Percentiles rank a stretch among this genome's conserved stretches.
These are phyloP conservation scores for Bagarius yarrelli DNA, from an alignment of 2,113 vertebrate species.

Conservation along the genomic window DNA sequence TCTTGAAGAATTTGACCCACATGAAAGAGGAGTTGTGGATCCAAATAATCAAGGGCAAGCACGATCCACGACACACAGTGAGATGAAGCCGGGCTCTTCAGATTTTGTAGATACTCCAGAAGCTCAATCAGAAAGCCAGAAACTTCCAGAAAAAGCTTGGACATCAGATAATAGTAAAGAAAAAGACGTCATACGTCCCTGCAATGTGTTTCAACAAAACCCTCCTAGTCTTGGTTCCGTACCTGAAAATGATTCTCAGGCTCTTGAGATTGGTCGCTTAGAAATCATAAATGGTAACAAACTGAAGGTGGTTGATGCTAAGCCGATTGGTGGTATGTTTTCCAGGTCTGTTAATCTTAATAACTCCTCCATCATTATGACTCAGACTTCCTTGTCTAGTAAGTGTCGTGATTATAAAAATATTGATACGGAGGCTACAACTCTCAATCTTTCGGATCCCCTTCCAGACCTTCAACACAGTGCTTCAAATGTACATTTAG, in stretches of 20 bases:
- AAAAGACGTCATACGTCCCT: not conserved
- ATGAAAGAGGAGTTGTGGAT: not conserved
- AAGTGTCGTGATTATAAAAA: not conserved
- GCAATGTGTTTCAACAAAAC: not conserved
- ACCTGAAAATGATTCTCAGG: not conserved
- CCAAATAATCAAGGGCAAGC: not conserved
- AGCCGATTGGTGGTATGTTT: not conserved
- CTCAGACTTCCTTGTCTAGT: not conserved
- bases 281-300: not conserved
- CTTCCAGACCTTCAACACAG: conserved; percentile 4
- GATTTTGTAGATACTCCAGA: not conserved
- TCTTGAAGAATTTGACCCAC: not conserved
- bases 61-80: not conserved
- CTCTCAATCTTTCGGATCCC: not conserved
- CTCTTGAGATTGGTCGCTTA: not conserved
- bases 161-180: not conserved
- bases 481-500: not conserved
- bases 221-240: not conserved
- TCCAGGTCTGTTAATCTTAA: not conserved
- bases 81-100: not conserved
- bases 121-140: not conserved
- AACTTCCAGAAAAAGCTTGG: not conserved
- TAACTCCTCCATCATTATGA: not conserved
- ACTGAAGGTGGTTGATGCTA: not conserved
- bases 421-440: not conserved